Percentiles rank a stretch among this genome's conserved stretches.
Conservation (phyloP, 2,888 invertebrate genomes). For the Nymphalis polychloros region DNA sequence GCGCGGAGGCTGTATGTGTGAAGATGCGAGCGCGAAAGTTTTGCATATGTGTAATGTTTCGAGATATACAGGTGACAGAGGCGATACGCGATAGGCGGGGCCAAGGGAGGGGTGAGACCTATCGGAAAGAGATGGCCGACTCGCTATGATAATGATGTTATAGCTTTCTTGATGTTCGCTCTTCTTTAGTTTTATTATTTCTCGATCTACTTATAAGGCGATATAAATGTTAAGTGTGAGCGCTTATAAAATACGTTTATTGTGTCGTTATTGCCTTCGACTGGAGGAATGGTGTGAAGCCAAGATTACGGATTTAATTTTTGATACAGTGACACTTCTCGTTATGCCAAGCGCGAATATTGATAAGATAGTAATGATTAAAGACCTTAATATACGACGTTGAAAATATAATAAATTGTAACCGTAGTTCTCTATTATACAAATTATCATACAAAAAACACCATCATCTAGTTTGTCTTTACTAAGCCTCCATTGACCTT, state of each 20-base stretch:
- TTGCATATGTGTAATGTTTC: slow-evolving; percentile 82
- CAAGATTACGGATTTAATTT: slow-evolving; percentile 74
- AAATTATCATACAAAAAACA: too few relatives aligned
- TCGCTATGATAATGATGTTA: slow-evolving; percentile 82
- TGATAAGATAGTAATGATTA: slow-evolving; percentile 66
- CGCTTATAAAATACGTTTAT: slow-evolving; percentile 79
- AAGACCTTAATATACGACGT: slow-evolving; percentile 46
- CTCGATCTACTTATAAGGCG: slow-evolving; percentile 81
- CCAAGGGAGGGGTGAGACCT: slow-evolving; percentile 75
- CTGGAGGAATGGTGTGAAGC: slow-evolving; percentile 73
- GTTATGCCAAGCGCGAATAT: slow-evolving; percentile 48
- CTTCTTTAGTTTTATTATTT: slow-evolving; percentile 81
- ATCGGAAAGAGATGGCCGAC: slow-evolving; percentile 81
- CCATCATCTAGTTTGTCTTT: too few relatives aligned
- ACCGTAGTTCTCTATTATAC: too few relatives aligned
- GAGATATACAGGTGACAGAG: slow-evolving; percentile 81
- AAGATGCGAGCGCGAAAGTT: slow-evolving; percentile 75
- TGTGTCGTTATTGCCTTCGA: slow-evolving; percentile 69
- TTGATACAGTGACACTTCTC: slow-evolving; percentile 56
- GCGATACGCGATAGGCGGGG: slow-evolving; percentile 78
- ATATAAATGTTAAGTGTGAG: slow-evolving; percentile 79
- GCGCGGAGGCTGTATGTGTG: slow-evolving; percentile 54
- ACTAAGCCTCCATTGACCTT: too few relatives aligned
- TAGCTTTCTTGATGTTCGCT: slow-evolving; percentile 79
- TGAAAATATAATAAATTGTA: neutral